Conservation (phyloP, 2,888 invertebrate genomes). For the Lochmaea crataegi region DNA sequence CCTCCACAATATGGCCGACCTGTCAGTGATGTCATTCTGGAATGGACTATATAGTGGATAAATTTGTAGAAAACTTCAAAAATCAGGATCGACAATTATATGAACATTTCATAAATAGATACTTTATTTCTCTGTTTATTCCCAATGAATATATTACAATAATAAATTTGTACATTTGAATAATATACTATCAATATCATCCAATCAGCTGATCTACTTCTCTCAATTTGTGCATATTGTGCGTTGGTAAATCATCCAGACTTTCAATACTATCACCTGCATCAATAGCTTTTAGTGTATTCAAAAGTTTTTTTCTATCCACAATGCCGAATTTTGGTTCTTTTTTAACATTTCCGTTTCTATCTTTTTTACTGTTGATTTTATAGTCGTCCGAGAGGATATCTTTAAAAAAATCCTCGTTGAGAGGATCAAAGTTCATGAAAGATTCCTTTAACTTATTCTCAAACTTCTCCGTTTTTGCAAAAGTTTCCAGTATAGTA, state of each 20-base stretch:
- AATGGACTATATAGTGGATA: no score
- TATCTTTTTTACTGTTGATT: conserved; percentile 52
- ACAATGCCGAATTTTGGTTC: conserved; percentile 55
- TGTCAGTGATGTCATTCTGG: no score
- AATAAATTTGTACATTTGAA: conserved; percentile 19
- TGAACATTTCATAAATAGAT: conserved; percentile 24
- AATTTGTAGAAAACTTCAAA: no score
- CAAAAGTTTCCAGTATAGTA: conserved; percentile 66
- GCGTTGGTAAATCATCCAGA: conserved; percentile 42
- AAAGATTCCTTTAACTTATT: conserved; percentile 62
- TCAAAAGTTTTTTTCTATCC: conserved; percentile 71
- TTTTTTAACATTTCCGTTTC: conserved; percentile 48
- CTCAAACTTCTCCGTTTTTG: conserved; percentile 68
- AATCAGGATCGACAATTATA: neutral
- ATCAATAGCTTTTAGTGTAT: conserved; percentile 74
- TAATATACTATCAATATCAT: conserved; percentile 4
- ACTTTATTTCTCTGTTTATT: conserved; percentile 35
- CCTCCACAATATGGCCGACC: no score
- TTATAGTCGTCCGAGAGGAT: conserved; percentile 59
- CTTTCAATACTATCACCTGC: conserved; percentile 62
- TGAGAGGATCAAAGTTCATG: conserved; percentile 47
- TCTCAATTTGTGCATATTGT: conserved; percentile 49
- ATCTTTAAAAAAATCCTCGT: conserved; percentile 57
- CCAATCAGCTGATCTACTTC: conserved; percentile 39
- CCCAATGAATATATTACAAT: conserved; percentile 25